Evolutionary conservation across 2,113 vertebrate species (phyloP), one percentile per base, ranked within the genome.

Genomic region (Gadus chalcogrammus): DNA sequence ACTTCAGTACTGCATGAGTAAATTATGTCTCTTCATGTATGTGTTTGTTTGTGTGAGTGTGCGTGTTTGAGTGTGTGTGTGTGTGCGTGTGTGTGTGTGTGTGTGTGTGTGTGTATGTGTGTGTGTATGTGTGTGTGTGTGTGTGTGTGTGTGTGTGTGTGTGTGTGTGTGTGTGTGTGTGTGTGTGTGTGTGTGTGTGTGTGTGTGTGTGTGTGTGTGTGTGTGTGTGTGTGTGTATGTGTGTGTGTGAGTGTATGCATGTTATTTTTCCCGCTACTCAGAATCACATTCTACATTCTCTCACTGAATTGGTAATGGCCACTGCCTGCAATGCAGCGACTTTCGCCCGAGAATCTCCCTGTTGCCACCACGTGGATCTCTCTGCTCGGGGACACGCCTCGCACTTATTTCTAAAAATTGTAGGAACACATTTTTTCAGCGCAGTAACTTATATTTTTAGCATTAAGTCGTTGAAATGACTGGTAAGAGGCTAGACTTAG

Each of bases 231-330:
- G 6, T 7, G 4, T 35, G 31, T 35, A 4, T 7, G 31, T 35
- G 31, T 35, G 31, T 35, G 48, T 55, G 64, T 69, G 61, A 12
- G n/a, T 0, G 20, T 62, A 9, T 64, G 68, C 65, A 56, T 31
- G 52, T 24, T 65, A 58, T 52, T 77, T 65, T 35, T 60, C n/a
- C 69, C 61, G 63, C 13, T 52, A 71, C 31, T 35, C 31, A 35
- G 31, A 35, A 48, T 48, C 75, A 59, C 69, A 70, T 80, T 79
- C 71, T 75, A 52, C 68, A 75, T 79, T 82, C 79, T 81, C 71
- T 73, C 15, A 64, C 38, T 80, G 79, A 68, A 79, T 87, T 70
- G 82, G 80, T 85, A 80, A 87, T 75, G 72, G 56, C 63, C 15
- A 15, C 13, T 15, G 16, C 75, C 64, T 75, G 20, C 72, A 79